Evolutionary conservation across 2,888 invertebrate species (phyloP).

Genomic region (Endomychus coccineus): DNA sequence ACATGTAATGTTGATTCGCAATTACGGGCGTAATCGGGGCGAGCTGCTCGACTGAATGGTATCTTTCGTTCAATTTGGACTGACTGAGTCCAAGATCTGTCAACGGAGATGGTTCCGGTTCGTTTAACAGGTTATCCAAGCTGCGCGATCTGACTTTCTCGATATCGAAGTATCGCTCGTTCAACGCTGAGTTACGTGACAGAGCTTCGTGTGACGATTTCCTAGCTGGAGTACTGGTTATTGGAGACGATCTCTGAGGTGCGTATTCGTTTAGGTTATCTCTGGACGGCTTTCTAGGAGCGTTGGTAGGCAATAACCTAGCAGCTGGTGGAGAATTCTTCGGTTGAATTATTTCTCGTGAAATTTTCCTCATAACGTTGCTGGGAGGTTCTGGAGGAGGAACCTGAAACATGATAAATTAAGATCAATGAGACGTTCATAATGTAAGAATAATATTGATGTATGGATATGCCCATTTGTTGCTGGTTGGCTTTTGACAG

Average conservation of each 20-base stretch:
- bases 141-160: conserved; percentile 77
- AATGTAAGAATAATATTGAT: no score
- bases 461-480: no score
- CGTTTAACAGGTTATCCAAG: conserved; percentile 71
- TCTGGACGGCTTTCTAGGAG: conserved; percentile 39
- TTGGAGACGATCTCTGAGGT: conserved; percentile 42
- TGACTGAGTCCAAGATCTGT: conserved; percentile 74
- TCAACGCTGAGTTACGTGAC: conserved; percentile 75
- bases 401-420: conserved; percentile 39
- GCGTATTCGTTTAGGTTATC: conserved; percentile 34
- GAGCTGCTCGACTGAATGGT: conserved; percentile 74
- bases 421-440: no score
- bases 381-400: conserved; percentile 64
- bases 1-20: conserved; percentile 42
- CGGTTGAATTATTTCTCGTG: conserved; percentile 30
- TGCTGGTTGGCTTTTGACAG: no score
- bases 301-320: conserved; percentile 23
- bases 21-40: conserved; percentile 53
- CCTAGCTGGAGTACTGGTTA: conserved; percentile 46
- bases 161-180: conserved; percentile 79
- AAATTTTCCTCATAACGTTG: conserved; percentile 35
- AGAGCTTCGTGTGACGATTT: conserved; percentile 71
- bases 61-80: conserved; percentile 79
- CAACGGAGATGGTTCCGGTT: conserved; percentile 58
- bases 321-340: conserved; percentile 28